phyloP scores from a whole-genome alignment of 1,140 invertebrate genomes.

The Palaemon carinicauda region DNA sequence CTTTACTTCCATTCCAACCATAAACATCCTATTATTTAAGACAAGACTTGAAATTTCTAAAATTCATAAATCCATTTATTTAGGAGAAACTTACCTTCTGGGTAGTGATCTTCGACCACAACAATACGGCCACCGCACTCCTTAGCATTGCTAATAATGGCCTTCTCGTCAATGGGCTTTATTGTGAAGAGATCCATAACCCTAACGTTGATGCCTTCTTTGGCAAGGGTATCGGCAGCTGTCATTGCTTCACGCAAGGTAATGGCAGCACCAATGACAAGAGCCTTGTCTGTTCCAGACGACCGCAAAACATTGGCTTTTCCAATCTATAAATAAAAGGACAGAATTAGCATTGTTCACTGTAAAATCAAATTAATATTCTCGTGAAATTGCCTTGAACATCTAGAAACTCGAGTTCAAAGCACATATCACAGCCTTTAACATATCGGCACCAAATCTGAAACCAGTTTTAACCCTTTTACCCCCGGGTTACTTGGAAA shows the following conservation, averaged over 20 bases:
- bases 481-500: not conserved
- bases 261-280: constrained; percentile 91
- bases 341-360: not conserved
- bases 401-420: too few species aligned
- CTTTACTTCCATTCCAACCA: too few species aligned
- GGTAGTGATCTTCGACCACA: constrained; percentile 98
- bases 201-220: constrained; percentile 75
- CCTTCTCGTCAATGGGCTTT: constrained; percentile 88
- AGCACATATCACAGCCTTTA: not conserved
- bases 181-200: constrained; percentile 95
- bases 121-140: constrained; percentile 83
- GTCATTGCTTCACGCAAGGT: constrained; percentile 90
- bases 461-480: not conserved
- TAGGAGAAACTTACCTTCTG: constrained; percentile 78
- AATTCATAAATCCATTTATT: too few species aligned
- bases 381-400: too few species aligned
- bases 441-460: not conserved
- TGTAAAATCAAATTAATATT: not conserved
- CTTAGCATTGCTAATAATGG: constrained; percentile 81
- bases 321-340: constrained; percentile 72
- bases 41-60: too few species aligned
- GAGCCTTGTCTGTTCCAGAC: constrained; percentile 76
- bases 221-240: constrained; percentile 81
- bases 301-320: constrained; percentile 82
- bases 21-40: too few species aligned